Conservation (phyloP, 1,140 invertebrate genomes). For the Macrobrachium rosenbergii region DNA sequence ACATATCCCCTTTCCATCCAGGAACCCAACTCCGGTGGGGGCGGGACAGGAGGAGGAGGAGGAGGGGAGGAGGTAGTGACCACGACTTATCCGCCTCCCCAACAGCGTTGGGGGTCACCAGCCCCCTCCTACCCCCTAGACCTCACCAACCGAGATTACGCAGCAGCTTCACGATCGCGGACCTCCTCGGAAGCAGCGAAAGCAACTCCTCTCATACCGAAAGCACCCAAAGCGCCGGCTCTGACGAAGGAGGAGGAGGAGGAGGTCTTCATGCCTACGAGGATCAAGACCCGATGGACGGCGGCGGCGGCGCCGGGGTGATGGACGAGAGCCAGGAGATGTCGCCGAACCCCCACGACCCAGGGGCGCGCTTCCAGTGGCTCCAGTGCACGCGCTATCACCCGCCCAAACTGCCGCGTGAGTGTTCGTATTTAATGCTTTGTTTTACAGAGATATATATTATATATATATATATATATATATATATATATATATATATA, state of each 20-base stretch:
- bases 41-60: too few relatives aligned
- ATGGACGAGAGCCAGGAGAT: background rate
- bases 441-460: background rate
- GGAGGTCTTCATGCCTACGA: background rate
- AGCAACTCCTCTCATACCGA: background rate
- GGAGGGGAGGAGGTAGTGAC: background rate
- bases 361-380: slow-evolving; percentile 72
- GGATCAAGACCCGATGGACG: slow-evolving; percentile 26
- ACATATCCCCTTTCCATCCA: background rate
- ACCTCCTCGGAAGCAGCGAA: slow-evolving; percentile 41
- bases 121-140: slow-evolving; percentile 2
- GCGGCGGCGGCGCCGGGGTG: background rate
- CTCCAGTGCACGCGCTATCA: slow-evolving; percentile 82
- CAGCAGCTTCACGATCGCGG: slow-evolving; percentile 51
- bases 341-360: background rate
- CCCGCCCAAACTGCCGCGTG: slow-evolving; percentile 80
- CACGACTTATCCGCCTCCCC: slow-evolving; percentile 27
- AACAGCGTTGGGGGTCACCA: background rate
- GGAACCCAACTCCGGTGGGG: too few relatives aligned
- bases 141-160: slow-evolving; percentile 25
- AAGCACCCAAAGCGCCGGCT: background rate
- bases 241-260: background rate
- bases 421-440: slow-evolving; percentile 70
- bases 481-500: background rate
- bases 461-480: background rate